phyloP scores from a whole-genome alignment of 2,113 vertebrate genomes.

The Gymnarchus niloticus region DNA sequence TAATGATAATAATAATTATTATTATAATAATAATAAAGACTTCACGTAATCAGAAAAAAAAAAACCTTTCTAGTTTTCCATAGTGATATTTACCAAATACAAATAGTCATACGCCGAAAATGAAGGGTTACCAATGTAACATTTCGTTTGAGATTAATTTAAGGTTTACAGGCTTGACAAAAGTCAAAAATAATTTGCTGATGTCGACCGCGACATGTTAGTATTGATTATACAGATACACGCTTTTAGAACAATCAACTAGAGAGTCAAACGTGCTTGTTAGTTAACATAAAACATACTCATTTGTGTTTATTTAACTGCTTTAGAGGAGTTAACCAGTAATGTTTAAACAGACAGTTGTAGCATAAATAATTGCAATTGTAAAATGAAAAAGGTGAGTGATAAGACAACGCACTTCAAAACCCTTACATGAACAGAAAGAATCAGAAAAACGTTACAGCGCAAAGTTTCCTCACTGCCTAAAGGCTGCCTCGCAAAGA shows the following conservation, averaged over 20 bases:
- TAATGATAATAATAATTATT: no score
- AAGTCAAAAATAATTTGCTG: neutral
- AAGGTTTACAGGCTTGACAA: neutral
- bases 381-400: neutral
- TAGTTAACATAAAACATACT: neutral
- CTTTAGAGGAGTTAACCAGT: neutral
- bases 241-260: neutral
- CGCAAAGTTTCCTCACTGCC: neutral
- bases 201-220: neutral
- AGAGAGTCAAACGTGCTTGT: neutral
- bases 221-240: neutral
- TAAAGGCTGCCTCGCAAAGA: neutral
- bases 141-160: neutral
- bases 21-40: no score
- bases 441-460: slow-evolving; percentile 10
- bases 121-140: no score
- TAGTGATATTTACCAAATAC: neutral
- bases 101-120: no score
- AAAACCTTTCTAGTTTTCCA: neutral
- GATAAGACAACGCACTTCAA: neutral
- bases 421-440: neutral
- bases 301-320: neutral
- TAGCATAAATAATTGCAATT: neutral
- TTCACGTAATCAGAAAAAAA: no score
- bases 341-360: neutral